These are phyloP conservation scores for Augochlora pura DNA, from an alignment of 1,140 invertebrate genomes.

Conservation along the genomic window DNA sequence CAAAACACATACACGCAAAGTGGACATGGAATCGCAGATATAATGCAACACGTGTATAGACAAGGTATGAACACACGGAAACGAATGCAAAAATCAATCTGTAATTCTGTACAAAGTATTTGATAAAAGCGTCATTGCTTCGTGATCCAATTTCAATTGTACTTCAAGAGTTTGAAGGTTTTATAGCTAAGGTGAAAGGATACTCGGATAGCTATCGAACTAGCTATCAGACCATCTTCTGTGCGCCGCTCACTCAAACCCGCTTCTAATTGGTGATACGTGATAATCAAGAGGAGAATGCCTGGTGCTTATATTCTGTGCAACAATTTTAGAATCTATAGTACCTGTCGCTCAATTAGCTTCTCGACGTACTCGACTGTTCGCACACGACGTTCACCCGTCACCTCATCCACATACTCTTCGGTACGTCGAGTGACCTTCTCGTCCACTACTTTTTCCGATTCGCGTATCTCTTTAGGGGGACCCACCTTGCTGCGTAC, in stretches of 20 bases:
- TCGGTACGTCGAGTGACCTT: conserved; percentile 92
- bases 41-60: background rate
- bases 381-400: conserved; percentile 91
- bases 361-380: conserved; percentile 96
- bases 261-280: background rate
- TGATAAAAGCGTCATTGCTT: too few relatives aligned
- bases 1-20: background rate
- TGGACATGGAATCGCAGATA: background rate
- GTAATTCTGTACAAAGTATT: too few relatives aligned
- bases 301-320: conserved; percentile 44
- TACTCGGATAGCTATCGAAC: background rate
- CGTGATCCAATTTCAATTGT: too few relatives aligned
- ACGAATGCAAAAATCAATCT: too few relatives aligned
- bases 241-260: background rate
- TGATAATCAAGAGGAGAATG: conserved; percentile 11
- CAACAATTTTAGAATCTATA: conserved; percentile 58
- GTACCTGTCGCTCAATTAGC: conserved; percentile 96
- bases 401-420: conserved; percentile 91
- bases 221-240: conserved; percentile 1
- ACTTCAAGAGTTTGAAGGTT: background rate
- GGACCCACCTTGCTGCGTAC: conserved; percentile 90
- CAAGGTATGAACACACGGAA: background rate
- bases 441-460: conserved; percentile 93
- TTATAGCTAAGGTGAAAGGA: background rate
- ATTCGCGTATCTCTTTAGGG: conserved; percentile 89